Conservation (phyloP, 2,113 vertebrate species). For the Gyps fulvus region DNA sequence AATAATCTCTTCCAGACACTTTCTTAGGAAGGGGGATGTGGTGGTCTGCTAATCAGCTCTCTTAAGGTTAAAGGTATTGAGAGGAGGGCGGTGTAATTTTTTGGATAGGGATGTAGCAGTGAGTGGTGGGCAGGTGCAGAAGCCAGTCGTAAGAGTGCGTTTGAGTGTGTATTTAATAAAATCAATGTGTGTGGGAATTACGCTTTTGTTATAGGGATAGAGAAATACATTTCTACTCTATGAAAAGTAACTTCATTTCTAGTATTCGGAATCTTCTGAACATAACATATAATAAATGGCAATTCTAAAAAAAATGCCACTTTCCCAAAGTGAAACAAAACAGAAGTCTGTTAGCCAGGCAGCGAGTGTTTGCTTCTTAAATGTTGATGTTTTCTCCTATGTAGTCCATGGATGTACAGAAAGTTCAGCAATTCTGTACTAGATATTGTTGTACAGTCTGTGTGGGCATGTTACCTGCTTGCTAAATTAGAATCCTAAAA, state of each 20-base stretch:
- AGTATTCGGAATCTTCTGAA: neutral
- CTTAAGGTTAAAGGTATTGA: neutral
- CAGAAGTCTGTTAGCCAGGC: neutral
- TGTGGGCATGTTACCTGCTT: neutral
- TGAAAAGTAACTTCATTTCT: neutral
- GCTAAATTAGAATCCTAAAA: neutral
- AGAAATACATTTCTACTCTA: neutral
- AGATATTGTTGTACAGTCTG: neutral
- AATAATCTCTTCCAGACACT: neutral
- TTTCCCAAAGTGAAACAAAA: neutral
- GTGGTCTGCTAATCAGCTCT: neutral
- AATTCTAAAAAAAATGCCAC: neutral
- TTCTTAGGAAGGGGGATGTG: neutral
- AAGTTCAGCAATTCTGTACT: neutral
- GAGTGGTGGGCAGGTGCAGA: neutral
- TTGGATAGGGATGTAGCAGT: neutral
- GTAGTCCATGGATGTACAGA: neutral
- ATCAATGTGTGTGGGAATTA: accelerated
- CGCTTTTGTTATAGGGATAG: neutral
- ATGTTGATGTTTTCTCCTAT: neutral
- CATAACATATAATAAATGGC: neutral
- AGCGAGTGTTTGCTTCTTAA: neutral
- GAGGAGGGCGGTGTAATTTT: neutral
- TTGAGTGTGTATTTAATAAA: neutral
- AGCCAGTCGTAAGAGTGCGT: accelerated